Percentiles rank a stretch among this genome's conserved stretches.
These are phyloP conservation scores for Propithecus deckenii DNA, from an alignment of 2,797 vertebrate genomes.

Conservation along the genomic window DNA sequence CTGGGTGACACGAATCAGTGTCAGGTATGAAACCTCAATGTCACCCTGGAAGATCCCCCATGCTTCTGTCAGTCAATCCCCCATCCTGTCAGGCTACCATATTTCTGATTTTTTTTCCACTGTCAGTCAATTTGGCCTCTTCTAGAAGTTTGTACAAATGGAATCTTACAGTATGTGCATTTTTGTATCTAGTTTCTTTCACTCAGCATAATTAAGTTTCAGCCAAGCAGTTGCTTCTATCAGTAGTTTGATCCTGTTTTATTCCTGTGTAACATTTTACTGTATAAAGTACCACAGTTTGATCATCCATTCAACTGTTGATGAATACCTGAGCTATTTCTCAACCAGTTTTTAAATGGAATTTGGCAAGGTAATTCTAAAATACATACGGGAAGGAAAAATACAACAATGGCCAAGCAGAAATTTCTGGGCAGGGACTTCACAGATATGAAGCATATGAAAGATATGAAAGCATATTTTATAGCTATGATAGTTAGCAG, in stretches of 20 bases:
- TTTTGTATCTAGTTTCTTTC: not conserved
- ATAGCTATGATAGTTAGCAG: not conserved
- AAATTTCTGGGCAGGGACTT: not conserved
- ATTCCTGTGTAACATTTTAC: not conserved
- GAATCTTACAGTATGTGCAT: not conserved
- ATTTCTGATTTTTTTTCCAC: not conserved
- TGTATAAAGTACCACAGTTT: not conserved
- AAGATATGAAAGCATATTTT: not conserved
- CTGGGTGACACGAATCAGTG: not conserved
- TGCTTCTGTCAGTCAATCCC: fast-evolving
- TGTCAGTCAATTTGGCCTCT: not conserved
- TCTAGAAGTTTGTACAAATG: not conserved
- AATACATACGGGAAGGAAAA: not conserved
- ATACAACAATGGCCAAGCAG: not conserved
- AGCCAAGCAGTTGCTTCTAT: not conserved
- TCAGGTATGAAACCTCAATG: fast-evolving
- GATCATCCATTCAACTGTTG: too few relatives aligned
- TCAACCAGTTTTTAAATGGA: not conserved
- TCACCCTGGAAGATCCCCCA: not conserved
- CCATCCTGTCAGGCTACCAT: too few relatives aligned
- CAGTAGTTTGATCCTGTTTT: not conserved
- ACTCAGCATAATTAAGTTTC: not conserved
- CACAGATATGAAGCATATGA: not conserved
- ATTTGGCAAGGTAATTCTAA: not conserved
- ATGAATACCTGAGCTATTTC: not conserved